These are phyloP conservation scores for Acanthosepion esculentum DNA, from an alignment of 2,888 invertebrate species.

Conservation along the genomic window DNA sequence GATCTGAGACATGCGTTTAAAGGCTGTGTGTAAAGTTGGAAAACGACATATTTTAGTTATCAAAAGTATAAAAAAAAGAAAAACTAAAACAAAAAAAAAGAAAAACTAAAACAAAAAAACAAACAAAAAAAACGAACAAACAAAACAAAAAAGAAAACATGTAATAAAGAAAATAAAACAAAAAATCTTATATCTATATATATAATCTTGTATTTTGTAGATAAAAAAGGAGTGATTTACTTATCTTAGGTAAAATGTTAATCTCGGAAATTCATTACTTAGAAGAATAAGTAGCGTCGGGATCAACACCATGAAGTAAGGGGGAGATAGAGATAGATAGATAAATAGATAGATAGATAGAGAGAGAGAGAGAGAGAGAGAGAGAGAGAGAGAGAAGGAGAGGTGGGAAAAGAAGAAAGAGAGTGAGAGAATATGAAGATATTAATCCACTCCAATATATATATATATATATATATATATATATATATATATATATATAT, in stretches of 20 bases:
- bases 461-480: too few relatives aligned
- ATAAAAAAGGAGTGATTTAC: neutral
- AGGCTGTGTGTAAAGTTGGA: neutral
- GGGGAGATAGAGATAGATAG: neutral
- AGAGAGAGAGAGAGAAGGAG: too few relatives aligned
- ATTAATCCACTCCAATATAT: too few relatives aligned
- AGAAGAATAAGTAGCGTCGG: neutral
- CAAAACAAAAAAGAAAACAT: too few relatives aligned
- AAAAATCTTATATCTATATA: neutral
- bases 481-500: too few relatives aligned
- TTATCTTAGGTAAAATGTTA: neutral
- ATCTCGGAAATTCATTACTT: neutral
- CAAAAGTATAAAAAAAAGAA: neutral
- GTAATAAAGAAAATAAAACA: neutral
- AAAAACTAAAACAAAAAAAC: too few relatives aligned
- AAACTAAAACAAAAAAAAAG: neutral
- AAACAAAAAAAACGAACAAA: too few relatives aligned
- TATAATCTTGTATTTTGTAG: neutral
- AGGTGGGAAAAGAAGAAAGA: neutral
- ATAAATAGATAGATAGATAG: too few relatives aligned
- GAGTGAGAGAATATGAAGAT: neutral
- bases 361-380: neutral
- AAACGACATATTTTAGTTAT: constrained; percentile 6
- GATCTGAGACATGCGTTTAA: neutral
- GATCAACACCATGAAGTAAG: neutral